Conservation (phyloP, 2,113 vertebrate species). For the Acanthochromis polyacanthus region DNA sequence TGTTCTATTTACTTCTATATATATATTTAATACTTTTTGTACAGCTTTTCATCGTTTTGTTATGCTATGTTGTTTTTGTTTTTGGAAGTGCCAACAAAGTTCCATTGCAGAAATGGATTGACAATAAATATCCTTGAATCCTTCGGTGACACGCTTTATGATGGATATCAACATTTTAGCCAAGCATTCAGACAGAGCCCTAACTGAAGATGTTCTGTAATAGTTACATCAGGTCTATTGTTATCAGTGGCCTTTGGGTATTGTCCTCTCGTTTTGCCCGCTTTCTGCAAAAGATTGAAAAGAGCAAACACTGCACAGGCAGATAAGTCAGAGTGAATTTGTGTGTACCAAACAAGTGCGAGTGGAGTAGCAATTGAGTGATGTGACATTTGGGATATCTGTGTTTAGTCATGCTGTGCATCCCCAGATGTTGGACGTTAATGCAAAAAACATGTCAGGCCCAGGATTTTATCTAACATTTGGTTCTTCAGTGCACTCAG, state of each 20-base stretch:
- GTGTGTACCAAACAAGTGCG: constrained; percentile 38
- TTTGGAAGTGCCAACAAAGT: no score
- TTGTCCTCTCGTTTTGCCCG: background rate
- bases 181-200: background rate
- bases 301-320: background rate
- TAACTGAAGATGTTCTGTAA: background rate
- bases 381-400: constrained; percentile 19
- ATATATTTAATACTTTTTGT: no score
- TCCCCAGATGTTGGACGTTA: constrained; percentile 45
- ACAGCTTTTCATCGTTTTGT: no score
- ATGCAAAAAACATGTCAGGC: constrained; percentile 74
- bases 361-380: constrained; percentile 51
- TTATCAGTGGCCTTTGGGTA: background rate
- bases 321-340: constrained; percentile 32
- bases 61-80: no score
- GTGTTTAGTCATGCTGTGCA: background rate
- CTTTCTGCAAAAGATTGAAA: constrained; percentile 9
- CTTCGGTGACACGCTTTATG: no score
- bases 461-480: constrained; percentile 25
- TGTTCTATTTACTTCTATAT: no score
- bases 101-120: no score
- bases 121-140: no score
- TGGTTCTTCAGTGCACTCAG: constrained; percentile 4
- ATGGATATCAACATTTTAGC: no score
- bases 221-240: background rate